Conservation (phyloP, 2,113 vertebrate species). For the Crotalus viridis region DNA sequence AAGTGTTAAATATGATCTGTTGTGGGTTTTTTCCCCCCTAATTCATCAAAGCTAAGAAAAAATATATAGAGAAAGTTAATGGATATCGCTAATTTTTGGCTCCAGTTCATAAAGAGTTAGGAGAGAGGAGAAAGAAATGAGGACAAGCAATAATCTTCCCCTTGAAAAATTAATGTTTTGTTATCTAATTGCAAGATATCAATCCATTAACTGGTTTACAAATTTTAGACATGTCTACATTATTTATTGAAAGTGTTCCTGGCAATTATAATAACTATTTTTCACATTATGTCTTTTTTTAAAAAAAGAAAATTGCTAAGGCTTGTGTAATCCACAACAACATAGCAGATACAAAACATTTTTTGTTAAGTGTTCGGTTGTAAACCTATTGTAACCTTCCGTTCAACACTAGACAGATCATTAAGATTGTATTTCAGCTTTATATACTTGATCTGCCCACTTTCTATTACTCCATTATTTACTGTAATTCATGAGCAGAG, state of each 20-base stretch:
- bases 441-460: background rate
- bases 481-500: background rate
- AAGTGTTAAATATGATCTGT: conserved; percentile 28
- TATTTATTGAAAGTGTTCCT: background rate
- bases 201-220: background rate
- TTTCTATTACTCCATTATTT: background rate
- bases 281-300: background rate
- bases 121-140: conserved; percentile 51
- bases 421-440: background rate
- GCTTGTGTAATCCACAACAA: background rate
- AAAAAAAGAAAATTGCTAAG: background rate
- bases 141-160: conserved; percentile 51
- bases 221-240: background rate
- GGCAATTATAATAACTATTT: background rate
- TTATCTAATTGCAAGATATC: conserved; percentile 33
- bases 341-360: background rate
- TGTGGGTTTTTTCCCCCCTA: background rate
- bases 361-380: background rate
- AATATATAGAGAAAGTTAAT: conserved; percentile 65
- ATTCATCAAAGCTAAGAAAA: background rate
- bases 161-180: conserved; percentile 25
- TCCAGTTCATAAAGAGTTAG: conserved; percentile 62
- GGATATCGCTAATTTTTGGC: conserved; percentile 63
- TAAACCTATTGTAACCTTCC: background rate
- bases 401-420: background rate